Percentiles rank a stretch among this genome's conserved stretches.
These are phyloP conservation scores for Eurosta solidaginis DNA, from an alignment of 1,140 invertebrate genomes.

Conservation along the genomic window DNA sequence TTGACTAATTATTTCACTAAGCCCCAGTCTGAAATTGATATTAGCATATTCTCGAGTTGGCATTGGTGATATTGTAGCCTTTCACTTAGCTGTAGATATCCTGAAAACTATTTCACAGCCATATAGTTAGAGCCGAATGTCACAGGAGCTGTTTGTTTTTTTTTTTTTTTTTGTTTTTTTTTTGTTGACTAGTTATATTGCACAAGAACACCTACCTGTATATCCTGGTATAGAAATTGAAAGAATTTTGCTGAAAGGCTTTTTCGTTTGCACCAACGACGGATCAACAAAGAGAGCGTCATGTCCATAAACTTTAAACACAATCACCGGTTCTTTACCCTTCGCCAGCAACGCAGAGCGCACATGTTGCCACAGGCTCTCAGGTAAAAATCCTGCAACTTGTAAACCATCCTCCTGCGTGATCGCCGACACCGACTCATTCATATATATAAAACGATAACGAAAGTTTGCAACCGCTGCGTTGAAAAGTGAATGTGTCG, in stretches of 20 bases:
- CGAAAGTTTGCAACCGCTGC: conserved; percentile 39
- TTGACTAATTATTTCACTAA: too few relatives aligned
- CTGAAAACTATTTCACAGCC: too few relatives aligned
- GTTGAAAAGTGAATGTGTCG: neutral
- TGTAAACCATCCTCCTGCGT: conserved; percentile 37
- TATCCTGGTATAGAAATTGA: conserved; percentile 51
- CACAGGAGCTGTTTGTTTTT: too few relatives aligned
- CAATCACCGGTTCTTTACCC: conserved; percentile 31
- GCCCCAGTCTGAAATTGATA: too few relatives aligned
- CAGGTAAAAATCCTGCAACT: conserved; percentile 44
- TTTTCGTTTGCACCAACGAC: neutral
- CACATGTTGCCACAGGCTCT: conserved; percentile 37
- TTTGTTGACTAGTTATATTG: neutral
- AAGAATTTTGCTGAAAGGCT: conserved; percentile 45
- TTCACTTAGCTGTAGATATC: too few relatives aligned
- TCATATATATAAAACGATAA: conserved; percentile 47
- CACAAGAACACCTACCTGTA: conserved; percentile 39
- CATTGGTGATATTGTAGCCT: too few relatives aligned
- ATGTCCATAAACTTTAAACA: conserved; percentile 50
- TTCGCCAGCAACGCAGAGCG: neutral
- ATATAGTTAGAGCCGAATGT: too few relatives aligned
- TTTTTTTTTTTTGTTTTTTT: too few relatives aligned
- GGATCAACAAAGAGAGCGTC: conserved; percentile 51
- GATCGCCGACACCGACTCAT: conserved; percentile 38
- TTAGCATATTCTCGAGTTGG: too few relatives aligned